Evolutionary conservation across 2,888 invertebrate species (phyloP), one percentile per base, ranked within the genome.

Genomic region (Sesia apiformis): DNA sequence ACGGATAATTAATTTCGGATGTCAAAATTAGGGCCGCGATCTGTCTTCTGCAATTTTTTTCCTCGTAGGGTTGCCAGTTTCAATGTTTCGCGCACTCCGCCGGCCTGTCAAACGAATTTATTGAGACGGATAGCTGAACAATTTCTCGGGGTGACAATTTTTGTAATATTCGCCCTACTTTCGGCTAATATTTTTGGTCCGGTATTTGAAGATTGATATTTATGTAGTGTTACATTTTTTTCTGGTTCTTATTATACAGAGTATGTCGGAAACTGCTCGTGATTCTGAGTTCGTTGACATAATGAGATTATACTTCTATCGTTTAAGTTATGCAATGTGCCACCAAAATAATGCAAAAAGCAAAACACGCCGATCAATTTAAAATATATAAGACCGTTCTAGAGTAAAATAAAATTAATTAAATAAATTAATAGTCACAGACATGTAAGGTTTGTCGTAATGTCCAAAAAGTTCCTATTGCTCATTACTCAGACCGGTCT

Each of bases 101-200:
- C 58, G 60, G 57, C 57, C 67, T 73, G 77, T 74, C 77, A 67
- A 63, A 64, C 59, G 66, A 74, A 83, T 81, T 81, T 81, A 81
- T 80, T 74, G 74, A 77, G 78, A 81, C 63, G 66, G 72, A 79
- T 78, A 63, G 69, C 23, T 46, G 46, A 38, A 50, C 39, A 39
- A 5, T 38, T 50, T 50, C 50, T 50, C 60, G 55, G 51, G 60
- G 59, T 66, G 63, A 66, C 68, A 67, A 63, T 62, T 63, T 59
- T 60, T 62, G 50, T 46, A 46, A 46, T 46, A 46, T 46, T 46
- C 6, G 4, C 4, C 23, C 46, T 8, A 46, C 23, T n/a, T 46
- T 46, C 46, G 46, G 23, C 4, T 46, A 46, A 4, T 46, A 8
- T 3, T 4, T 23, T 23, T 23, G 23, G 46, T 46, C 3, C 5